Base-by-base conservation (phyloP, 2,113 vertebrate species). In the Acrocephalus arundinaceus region DNA sequence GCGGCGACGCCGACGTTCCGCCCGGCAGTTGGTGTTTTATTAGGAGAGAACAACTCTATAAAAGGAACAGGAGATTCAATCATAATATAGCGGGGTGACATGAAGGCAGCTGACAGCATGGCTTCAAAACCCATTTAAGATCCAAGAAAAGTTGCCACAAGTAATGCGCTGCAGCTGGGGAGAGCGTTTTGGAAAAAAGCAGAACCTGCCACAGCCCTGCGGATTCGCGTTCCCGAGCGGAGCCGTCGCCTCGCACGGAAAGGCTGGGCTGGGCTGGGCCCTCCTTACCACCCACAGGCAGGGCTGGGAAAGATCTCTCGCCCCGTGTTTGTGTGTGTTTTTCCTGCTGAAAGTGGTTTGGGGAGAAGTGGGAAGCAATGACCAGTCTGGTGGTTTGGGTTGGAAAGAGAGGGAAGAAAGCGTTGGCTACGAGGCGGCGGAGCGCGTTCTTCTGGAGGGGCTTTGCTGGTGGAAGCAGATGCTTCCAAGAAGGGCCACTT, bases 1-100 rank as follows among this genome's bases (percentile, higher is more conserved):
- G 97, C 93, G 58, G 96, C 39, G 89, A 95, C 97, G 93, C 95
- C 77, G 93, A 91, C 97, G 95, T 84, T 90, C 95, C 88, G 95
- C 62, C 94, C 96, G 86, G 96, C 97, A 87, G 91, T 97, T 79
- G 97, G 97, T 97, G 97, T 98, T 98, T 98, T 98, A 98, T 98
- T 98, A 98, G 97, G 97, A 98, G 98, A 98, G 98, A 98, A 98
- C 98, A 98, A 98, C 97, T 98, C 98, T 98, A 98, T 98, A 98
- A 98, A 98, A 98, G 98, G 97, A 98, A 97, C 98, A 98, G 97
- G 98, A 96, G 97, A 96, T 97, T 98, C 98, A 98, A 98, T 98
- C 97, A 97, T 97, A 97, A 95, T 89, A 82, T 94, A 97, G 97
- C 85, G 85, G 97, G 97, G 98, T 97, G 97, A 98, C 97, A 98